Evolutionary conservation across 2,888 invertebrate species (phyloP), one percentile per base, ranked within the genome.

Genomic region (Lacanobia oleracea): DNA sequence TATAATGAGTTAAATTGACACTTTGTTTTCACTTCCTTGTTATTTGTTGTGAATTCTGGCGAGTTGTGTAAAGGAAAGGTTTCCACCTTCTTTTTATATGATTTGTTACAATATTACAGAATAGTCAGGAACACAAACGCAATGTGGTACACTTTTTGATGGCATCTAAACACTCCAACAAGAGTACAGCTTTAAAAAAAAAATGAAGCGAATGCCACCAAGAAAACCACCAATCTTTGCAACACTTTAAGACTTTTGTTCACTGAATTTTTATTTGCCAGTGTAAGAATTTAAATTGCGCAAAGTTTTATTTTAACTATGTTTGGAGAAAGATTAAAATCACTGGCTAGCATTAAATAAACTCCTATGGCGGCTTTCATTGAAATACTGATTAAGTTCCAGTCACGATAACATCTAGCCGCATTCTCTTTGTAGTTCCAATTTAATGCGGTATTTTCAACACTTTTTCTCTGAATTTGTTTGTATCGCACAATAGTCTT

Each of bases 401-500:
- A 80, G 64, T 79, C 74, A 83, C 69, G 76, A 80, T 82, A 77
- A 75, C 59, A 65, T 67, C 69, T 74, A 77, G 59, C 60, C 67
- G 48, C 64, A 59, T 79, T 84, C 70, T 81, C 56, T 74, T 75
- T 75, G 27, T 77, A 71, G 70, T 81, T 67, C 37, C 37, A 67
- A 67, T 75, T 63, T 48, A 50, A 53, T 51, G 37, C 33, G 23
- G 51, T 67, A 54, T 73, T 78, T 72, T 54, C 48, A 80, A 69
- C 8, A 62, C 56, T 63, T 85, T 88, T 79, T 81, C 81, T 67
- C 63, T 67, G 77, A 83, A 86, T 77, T 73, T 57, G 71, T 75
- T 76, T 77, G 72, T 77, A 73, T 75, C 62, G 75, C 73, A 70
- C 76, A 74, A 73, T 63, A 79, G 57, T 74, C 77, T 61, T 70